Evolutionary conservation across 2,113 vertebrate species (phyloP).

Genomic region (Pelmatolapia mariae): DNA sequence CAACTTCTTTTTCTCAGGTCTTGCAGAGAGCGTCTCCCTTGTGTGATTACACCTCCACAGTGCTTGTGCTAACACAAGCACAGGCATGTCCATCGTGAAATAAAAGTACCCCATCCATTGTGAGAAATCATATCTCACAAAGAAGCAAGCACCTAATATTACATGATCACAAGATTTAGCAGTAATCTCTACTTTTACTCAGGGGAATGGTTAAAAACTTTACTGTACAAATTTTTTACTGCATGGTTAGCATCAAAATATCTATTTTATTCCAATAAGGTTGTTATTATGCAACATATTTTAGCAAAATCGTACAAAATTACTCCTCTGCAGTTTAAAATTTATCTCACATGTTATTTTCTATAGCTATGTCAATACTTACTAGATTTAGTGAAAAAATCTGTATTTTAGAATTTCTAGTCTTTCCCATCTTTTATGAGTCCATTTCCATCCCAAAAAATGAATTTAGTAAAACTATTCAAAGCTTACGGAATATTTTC

Average conservation of each 20-base stretch:
- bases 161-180: background rate
- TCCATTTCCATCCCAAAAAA: background rate
- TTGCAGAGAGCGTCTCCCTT: background rate
- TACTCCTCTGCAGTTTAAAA: background rate
- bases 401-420: background rate
- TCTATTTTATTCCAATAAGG: background rate
- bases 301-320: background rate
- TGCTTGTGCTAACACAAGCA: constrained; percentile 25
- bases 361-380: background rate
- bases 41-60: constrained; percentile 11
- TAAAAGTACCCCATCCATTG: background rate
- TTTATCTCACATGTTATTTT: background rate
- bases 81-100: constrained; percentile 16
- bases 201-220: background rate
- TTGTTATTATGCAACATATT: background rate
- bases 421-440: background rate
- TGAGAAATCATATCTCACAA: background rate
- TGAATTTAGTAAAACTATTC: background rate
- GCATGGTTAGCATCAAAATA: background rate
- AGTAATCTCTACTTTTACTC: background rate
- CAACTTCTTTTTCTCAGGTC: constrained; percentile 18
- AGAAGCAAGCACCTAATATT: background rate
- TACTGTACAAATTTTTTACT: background rate
- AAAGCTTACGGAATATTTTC: background rate
- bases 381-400: background rate